These are phyloP conservation scores for Danio jaintianensis DNA, from an alignment of 2,797 vertebrate genomes.

Conservation along the genomic window DNA sequence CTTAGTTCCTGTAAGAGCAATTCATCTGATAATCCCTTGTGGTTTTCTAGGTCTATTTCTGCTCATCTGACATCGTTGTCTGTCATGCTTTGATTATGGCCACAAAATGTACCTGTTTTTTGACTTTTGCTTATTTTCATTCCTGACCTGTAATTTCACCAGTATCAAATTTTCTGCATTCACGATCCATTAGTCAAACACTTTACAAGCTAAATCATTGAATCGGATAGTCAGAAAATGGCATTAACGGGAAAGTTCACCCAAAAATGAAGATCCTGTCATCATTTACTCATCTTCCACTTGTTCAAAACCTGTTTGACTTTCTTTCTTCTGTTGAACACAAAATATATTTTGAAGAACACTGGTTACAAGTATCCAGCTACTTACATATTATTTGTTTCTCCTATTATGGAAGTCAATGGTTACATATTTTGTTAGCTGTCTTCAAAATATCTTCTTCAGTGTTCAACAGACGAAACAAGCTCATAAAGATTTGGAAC, in stretches of 20 bases:
- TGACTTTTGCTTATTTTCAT: neutral
- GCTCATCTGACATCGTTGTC: constrained; percentile 1
- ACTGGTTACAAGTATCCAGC: too few relatives aligned
- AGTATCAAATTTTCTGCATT: neutral
- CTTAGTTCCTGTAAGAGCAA: constrained; percentile 63
- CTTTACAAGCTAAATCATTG: neutral
- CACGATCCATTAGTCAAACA: neutral
- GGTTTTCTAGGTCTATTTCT: constrained; percentile 57
- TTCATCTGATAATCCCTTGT: constrained; percentile 68
- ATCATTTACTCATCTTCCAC: too few relatives aligned
- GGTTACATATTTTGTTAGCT: too few relatives aligned
- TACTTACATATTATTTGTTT: too few relatives aligned
- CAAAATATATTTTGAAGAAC: too few relatives aligned
- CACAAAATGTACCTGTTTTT: neutral
- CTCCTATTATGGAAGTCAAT: too few relatives aligned
- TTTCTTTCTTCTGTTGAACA: too few relatives aligned
- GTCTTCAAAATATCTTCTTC: too few relatives aligned
- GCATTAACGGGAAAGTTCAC: neutral
- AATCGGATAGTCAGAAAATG: constrained; percentile 1
- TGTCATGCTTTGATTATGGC: neutral
- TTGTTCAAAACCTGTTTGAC: too few relatives aligned
- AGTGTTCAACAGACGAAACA: too few relatives aligned
- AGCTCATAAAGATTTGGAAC: too few relatives aligned
- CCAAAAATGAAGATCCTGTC: too few relatives aligned
- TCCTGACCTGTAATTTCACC: neutral